Conservation (phyloP, 2,113 vertebrate genomes). For the Empidonax alnorum region DNA sequence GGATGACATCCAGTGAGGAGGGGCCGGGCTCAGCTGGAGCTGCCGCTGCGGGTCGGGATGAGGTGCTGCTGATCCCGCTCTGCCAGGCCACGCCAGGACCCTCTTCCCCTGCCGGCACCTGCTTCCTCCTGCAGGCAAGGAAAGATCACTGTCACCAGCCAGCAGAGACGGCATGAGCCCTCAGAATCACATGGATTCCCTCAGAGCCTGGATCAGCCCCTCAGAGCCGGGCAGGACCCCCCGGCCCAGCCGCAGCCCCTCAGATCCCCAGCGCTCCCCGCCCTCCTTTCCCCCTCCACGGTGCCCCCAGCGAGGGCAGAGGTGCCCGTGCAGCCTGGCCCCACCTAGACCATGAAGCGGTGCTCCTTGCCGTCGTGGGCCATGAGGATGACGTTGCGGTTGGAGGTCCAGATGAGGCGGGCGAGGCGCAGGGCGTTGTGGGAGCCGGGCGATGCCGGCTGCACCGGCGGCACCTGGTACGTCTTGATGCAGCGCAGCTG, state of each 20-base stretch:
- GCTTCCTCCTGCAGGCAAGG: background rate
- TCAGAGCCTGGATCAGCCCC: background rate
- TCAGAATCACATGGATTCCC: too few species aligned
- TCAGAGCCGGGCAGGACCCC: too few species aligned
- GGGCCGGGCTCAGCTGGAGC: background rate
- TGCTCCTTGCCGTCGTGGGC: conserved; percentile 96
- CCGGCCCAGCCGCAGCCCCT: too few species aligned
- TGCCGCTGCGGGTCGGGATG: background rate
- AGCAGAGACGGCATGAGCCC: background rate
- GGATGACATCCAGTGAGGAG: background rate
- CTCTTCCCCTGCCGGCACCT: background rate
- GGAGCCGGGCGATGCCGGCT: conserved; percentile 90
- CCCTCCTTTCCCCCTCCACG: too few species aligned
- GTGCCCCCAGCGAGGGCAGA: too few species aligned
- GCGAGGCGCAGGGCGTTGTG: conserved; percentile 89
- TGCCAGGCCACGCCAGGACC: background rate
- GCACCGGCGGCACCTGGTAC: conserved; percentile 94
- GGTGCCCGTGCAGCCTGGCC: too few species aligned
- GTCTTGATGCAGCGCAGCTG: conserved; percentile 97
- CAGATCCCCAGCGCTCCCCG: too few species aligned
- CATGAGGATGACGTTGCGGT: conserved; percentile 97
- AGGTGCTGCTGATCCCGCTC: background rate
- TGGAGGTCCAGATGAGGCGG: conserved; percentile 98
- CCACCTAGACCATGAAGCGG: conserved; percentile 89
- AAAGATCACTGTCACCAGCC: background rate